These are phyloP conservation scores for Tipula vernalis DNA, from an alignment of 2,888 invertebrate species.

Conservation along the genomic window DNA sequence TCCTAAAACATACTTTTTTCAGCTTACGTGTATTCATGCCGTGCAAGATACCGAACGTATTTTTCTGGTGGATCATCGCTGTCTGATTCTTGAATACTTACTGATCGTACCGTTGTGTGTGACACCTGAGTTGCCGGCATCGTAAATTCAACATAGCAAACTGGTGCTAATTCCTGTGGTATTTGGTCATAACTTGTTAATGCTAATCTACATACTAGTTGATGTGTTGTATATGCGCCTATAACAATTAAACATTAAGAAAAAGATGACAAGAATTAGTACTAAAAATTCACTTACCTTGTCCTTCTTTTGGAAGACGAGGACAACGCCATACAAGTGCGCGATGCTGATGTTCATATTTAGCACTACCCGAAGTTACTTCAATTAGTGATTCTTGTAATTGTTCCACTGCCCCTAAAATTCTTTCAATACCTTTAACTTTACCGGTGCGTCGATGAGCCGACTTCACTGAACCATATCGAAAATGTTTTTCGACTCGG, in stretches of 20 bases:
- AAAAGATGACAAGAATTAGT: too few species aligned
- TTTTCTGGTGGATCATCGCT: conserved; percentile 91
- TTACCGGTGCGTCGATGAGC: conserved; percentile 79
- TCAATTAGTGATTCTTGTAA: conserved; percentile 87
- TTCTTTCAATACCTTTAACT: conserved; percentile 84
- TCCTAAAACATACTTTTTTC: neutral
- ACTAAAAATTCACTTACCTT: conserved; percentile 50
- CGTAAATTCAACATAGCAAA: conserved; percentile 89
- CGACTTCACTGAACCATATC: conserved; percentile 94
- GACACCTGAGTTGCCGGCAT: conserved; percentile 96
- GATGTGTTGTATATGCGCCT: conserved; percentile 97
- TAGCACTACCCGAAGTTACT: conserved; percentile 92
- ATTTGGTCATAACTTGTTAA: conserved; percentile 95
- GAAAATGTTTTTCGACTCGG: conserved; percentile 94
- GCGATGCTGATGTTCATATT: conserved; percentile 96
- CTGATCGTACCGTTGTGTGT: conserved; percentile 91
- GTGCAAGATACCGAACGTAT: conserved; percentile 90
- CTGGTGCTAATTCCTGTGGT: conserved; percentile 82
- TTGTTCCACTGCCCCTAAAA: conserved; percentile 82
- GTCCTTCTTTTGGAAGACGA: conserved; percentile 93
- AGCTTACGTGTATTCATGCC: conserved; percentile 83
- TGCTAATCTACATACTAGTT: conserved; percentile 87
- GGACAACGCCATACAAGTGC: conserved; percentile 98
- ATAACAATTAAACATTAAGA: conserved; percentile 19
- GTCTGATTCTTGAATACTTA: conserved; percentile 75